Conservation (phyloP, 2,113 vertebrate species). For the Nicator chloris region DNA sequence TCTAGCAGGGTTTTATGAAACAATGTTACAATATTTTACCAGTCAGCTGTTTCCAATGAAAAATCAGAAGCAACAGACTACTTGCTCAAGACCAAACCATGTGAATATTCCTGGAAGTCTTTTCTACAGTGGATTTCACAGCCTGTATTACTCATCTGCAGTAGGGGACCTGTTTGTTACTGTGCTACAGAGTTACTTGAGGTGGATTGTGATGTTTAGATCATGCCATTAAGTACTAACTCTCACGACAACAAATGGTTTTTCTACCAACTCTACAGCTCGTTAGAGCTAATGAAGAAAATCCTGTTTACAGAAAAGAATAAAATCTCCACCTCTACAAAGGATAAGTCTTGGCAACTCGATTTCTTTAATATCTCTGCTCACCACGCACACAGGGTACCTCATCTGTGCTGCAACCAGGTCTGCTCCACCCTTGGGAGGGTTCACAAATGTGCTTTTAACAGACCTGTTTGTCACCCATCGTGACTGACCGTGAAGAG, state of each 20-base stretch:
- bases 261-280: neutral
- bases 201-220: neutral
- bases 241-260: neutral
- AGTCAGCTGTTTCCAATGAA: neutral
- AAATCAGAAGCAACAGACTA: neutral
- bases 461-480: neutral
- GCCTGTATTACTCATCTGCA: neutral
- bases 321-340: neutral
- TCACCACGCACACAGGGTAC: accelerated
- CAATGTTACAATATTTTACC: neutral
- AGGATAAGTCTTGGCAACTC: neutral
- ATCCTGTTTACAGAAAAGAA: neutral
- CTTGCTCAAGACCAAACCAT: neutral
- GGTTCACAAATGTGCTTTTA: neutral
- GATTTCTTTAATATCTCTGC: neutral
- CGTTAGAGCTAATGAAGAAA: neutral
- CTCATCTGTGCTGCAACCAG: neutral
- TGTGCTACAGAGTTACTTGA: neutral
- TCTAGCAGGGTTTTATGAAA: neutral
- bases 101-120: neutral
- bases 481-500: neutral
- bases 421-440: neutral
- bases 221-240: neutral
- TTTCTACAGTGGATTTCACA: neutral
- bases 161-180: neutral